Conservation (phyloP, 2,888 invertebrate species). For the Scelioninae gen. 1 region DNA sequence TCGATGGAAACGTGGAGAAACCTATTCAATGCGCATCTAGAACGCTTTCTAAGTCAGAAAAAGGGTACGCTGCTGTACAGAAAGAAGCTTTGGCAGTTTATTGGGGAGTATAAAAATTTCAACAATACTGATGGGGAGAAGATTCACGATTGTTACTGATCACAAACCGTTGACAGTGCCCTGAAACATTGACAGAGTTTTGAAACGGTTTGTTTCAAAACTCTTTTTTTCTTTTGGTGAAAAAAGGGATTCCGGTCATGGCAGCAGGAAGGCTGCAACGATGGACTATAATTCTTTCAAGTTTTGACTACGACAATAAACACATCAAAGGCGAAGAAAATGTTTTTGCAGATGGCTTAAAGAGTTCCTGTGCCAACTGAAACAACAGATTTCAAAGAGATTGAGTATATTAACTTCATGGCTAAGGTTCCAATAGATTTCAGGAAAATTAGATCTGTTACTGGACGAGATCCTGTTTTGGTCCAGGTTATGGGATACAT, state of each 20-base stretch:
- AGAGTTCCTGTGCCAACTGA: slow-evolving; percentile 33
- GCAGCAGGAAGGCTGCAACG: slow-evolving; percentile 48
- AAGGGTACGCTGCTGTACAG: slow-evolving; percentile 78
- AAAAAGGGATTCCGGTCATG: slow-evolving; percentile 48
- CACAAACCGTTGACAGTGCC: slow-evolving; percentile 75
- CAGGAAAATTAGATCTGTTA: background rate
- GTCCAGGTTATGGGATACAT: slow-evolving; percentile 32
- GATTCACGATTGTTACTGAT: slow-evolving; percentile 76
- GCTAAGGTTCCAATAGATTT: slow-evolving; percentile 38
- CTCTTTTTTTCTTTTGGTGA: too few species aligned
- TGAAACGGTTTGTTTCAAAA: too few species aligned
- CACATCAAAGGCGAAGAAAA: slow-evolving; percentile 42
- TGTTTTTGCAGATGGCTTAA: slow-evolving; percentile 37
- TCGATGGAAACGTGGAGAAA: slow-evolving; percentile 73
- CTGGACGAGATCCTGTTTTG: slow-evolving; percentile 26
- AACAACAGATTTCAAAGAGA: background rate
- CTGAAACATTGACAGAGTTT: too few species aligned
- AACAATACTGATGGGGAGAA: slow-evolving; percentile 78
- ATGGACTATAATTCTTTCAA: slow-evolving; percentile 41
- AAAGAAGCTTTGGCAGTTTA: slow-evolving; percentile 78
- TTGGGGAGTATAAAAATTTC: slow-evolving; percentile 77
- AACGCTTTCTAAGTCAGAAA: slow-evolving; percentile 75
- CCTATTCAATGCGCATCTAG: slow-evolving; percentile 77
- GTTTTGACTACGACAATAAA: slow-evolving; percentile 34
- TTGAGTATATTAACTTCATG: slow-evolving; percentile 49